Base-by-base conservation (phyloP, 2,113 vertebrate genomes). In the Corythornis madagascariensis region DNA sequence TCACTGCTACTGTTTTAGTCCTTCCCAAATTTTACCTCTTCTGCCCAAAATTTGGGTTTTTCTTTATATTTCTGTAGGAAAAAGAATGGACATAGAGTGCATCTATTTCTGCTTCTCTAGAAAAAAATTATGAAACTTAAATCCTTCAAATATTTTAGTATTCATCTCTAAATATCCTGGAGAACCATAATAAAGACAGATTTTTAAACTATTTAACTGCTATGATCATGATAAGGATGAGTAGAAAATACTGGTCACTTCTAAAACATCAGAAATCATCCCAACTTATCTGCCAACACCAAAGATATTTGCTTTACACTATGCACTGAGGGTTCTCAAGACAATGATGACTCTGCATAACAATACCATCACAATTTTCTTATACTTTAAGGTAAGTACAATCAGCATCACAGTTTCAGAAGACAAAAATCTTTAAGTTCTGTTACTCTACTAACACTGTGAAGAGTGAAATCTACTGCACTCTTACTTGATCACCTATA, bases 121-220 rank as follows among this genome's bases (percentile, higher is more conserved):
- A 59, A 81, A 83, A 71, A 74, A 72, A 67, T 28, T 26, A 29
- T 2, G 11, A 65, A 91, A 76, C 13, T 60, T 53, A 45, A 80
- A 77, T 42, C 16, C 21, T 65, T 85, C 38, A 31, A 42, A 65
- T 38, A 40, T 42, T 66, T 84, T 55, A 73, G 21, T 13, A 45
- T 55, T 74, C 50, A 17, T 73, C 63, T 57, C 70, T 38, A 28
- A 45, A 61, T 11, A 2, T 22, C 35, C 59, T 4, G 1, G 3
- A 85, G 26, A 93, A 42, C 50, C 64, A 87, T 76, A 45, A 76
- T 11, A 56, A 77, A 83, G 94, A 83, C 53, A 76, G 38, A 92
- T 87, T 59, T 76, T 79, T 77, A 85, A 85, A 73, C 55, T 85
- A 70, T 66, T 91, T 91, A 87, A 85, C 50, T 69, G 61, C 66